Evolutionary conservation across 2,888 invertebrate genomes (phyloP).

Genomic region (Parnassius glacialis): DNA sequence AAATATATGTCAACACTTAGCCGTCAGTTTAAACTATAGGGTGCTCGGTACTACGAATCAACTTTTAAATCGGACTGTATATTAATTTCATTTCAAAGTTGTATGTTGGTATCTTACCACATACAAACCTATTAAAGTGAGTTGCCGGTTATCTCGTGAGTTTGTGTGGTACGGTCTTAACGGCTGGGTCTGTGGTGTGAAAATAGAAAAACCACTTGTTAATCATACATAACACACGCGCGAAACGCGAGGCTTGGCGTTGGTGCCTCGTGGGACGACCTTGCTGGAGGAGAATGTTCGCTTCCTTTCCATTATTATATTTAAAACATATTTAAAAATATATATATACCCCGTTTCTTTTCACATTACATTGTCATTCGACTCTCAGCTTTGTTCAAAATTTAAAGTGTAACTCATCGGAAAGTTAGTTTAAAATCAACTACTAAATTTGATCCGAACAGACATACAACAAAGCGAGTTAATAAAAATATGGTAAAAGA

Average conservation of each 20-base stretch:
- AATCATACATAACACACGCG: slow-evolving; percentile 45
- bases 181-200: slow-evolving; percentile 70
- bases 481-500: no score
- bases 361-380: no score
- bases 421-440: no score
- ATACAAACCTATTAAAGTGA: slow-evolving; percentile 73
- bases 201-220: slow-evolving; percentile 69
- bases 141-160: slow-evolving; percentile 50
- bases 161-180: slow-evolving; percentile 55
- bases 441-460: no score
- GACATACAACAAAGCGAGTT: no score
- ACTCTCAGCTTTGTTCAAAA: no score
- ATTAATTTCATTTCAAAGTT: slow-evolving; percentile 36
- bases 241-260: slow-evolving; percentile 21
- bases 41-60: slow-evolving; percentile 16
- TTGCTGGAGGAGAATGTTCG: not conserved
- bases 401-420: no score
- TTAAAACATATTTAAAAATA: not conserved
- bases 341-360: no score
- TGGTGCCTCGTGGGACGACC: not conserved
- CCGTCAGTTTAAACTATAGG: slow-evolving; percentile 11
- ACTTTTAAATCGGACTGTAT: slow-evolving; percentile 6
- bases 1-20: slow-evolving; percentile 14
- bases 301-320: not conserved
- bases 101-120: slow-evolving; percentile 80